Base-by-base conservation (phyloP, 1,140 invertebrate genomes). In the Ladona fulva region DNA sequence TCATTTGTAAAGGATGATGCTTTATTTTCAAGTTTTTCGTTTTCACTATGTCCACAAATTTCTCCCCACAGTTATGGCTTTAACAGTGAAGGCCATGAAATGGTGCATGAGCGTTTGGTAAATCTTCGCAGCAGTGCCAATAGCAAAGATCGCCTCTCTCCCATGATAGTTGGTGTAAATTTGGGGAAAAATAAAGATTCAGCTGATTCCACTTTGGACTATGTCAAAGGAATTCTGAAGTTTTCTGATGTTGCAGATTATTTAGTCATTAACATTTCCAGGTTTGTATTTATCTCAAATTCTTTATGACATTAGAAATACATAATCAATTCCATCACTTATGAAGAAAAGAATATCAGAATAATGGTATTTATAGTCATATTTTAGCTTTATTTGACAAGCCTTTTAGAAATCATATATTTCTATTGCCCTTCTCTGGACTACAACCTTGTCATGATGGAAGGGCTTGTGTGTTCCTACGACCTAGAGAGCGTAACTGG, bases 181-280 rank as follows among this genome's bases (percentile, higher is more conserved):
- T 88, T 99, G 73, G 98, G 98, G 0, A 97, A 97, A 85, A 99
- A 99, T 86, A 99, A 98, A 86, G 84, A 86, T 0, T 94, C 94
- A 3, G 80, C 85, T 52, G 89, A 96, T 86, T 86, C 94, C 0
- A 86, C 89, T 25, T 83, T 87, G 22, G 98, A 99, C 86, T 99
- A 98, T 84, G 88, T 91, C 16, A 82, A 89, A 80, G 95, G 95
- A 24, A 89, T 97, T 0, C 84, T 90, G 78, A 89, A 87, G 80
- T 96, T 97, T 85, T 88, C 89, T 42, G 84, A 89, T 74, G 82
- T 93, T 22, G 93, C 94, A 0, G 93, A 96, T 86, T 97, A 97
- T 84, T 90, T 97, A 81, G 95, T 97, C 8, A 91, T 97, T 22
- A 97, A 97, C 86, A 86, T 97, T 22, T 95, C 93, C 82, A 94